phyloP scores from a whole-genome alignment of 2,113 vertebrate species.

The Tragelaphus scriptus region DNA sequence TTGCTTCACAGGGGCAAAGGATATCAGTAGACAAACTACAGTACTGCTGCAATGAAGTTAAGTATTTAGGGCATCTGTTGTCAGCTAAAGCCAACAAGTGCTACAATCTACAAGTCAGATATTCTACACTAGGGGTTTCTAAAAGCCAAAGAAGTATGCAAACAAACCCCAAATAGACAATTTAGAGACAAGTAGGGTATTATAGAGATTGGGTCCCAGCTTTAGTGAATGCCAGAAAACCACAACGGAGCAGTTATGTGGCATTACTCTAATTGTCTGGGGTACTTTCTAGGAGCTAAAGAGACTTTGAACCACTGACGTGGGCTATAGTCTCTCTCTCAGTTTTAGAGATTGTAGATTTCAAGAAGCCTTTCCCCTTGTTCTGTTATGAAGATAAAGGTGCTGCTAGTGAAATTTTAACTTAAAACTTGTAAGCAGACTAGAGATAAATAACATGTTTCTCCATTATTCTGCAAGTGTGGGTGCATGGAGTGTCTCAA shows the following conservation, averaged over 20 bases:
- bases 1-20: not conserved
- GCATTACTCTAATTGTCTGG: not conserved
- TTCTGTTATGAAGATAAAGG: not conserved
- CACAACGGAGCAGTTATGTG: accelerated
- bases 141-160: not conserved
- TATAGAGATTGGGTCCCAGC: accelerated
- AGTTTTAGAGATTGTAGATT: not conserved
- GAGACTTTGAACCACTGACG: not conserved
- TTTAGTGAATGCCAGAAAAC: not conserved
- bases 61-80: not conserved
- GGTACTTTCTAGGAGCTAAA: not conserved
- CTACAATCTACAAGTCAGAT: not conserved
- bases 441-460: not conserved
- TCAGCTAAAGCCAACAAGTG: not conserved
- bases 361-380: not conserved
- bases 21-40: not conserved
- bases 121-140: not conserved
- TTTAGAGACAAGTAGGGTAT: not conserved
- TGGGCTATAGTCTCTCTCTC: not conserved
- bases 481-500: not conserved
- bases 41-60: not conserved
- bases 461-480: not conserved
- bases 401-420: not conserved
- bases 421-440: not conserved
- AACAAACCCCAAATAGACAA: not conserved